Conservation (phyloP, 1,140 invertebrate species). For the Chelonus insularis region DNA sequence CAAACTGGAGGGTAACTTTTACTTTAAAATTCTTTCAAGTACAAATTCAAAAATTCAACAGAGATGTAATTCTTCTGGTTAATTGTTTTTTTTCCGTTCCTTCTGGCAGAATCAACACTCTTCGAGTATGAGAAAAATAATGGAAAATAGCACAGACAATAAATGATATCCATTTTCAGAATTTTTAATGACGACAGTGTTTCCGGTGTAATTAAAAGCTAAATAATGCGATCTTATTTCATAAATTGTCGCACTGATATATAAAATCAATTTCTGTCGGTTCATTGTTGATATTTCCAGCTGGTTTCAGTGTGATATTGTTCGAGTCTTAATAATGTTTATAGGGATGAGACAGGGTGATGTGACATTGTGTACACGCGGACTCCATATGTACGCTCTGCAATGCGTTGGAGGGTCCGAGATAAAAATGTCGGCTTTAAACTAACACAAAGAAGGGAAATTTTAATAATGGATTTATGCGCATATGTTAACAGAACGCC, state of each 20-base stretch:
- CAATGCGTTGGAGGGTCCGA: slow-evolving; percentile 31
- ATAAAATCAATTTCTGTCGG: not conserved
- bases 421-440: slow-evolving; percentile 50
- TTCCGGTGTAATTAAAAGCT: slow-evolving; percentile 22
- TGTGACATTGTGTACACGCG: slow-evolving; percentile 18
- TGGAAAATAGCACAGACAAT: slow-evolving; percentile 8
- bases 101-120: no score
- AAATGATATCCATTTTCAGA: slow-evolving; percentile 21
- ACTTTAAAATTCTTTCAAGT: no score
- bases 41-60: no score
- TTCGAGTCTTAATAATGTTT: slow-evolving; percentile 44
- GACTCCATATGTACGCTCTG: slow-evolving; percentile 51
- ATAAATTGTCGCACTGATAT: not conserved
- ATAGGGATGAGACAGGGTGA: not conserved
- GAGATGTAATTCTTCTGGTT: no score
- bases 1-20: no score
- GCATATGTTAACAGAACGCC: slow-evolving; percentile 48
- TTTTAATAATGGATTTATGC: slow-evolving; percentile 62
- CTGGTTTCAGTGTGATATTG: slow-evolving; percentile 32
- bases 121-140: no score
- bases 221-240: not conserved
- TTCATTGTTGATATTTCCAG: slow-evolving; percentile 20
- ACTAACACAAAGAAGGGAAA: slow-evolving; percentile 47
- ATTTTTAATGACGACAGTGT: slow-evolving; percentile 26
- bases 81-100: no score